These are phyloP conservation scores for Prorops nasuta DNA, from an alignment of 1,140 invertebrate species.

Conservation along the genomic window DNA sequence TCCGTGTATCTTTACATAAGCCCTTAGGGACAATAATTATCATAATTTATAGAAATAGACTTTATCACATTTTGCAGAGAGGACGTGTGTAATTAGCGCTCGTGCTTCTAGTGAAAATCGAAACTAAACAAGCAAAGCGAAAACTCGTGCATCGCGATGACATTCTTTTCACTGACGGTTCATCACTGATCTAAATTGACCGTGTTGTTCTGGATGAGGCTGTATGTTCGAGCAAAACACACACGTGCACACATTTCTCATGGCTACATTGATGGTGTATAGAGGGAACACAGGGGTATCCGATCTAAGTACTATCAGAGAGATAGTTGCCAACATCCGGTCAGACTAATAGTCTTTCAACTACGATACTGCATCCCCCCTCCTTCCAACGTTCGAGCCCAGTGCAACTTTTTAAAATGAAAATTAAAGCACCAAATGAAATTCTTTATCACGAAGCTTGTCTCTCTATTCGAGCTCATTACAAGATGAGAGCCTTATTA, in stretches of 20 bases:
- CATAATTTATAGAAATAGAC: neutral
- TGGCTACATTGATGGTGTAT: neutral
- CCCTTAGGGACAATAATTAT: neutral
- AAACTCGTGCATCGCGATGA: neutral
- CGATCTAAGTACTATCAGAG: constrained; percentile 17
- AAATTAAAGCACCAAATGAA: neutral
- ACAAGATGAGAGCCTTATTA: neutral
- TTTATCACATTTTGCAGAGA: neutral
- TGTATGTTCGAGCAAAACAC: neutral
- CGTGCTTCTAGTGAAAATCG: neutral
- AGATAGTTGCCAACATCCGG: constrained; percentile 36
- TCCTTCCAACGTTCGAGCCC: neutral
- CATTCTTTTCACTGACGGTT: constrained; percentile 1
- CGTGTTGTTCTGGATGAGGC: neutral
- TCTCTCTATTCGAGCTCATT: neutral
- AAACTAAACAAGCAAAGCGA: neutral
- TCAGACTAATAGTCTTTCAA: constrained; percentile 23
- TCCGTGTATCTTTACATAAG: no score
- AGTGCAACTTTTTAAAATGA: neutral
- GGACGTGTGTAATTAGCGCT: neutral
- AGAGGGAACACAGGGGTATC: neutral
- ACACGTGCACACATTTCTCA: neutral
- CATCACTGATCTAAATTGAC: constrained; percentile 4
- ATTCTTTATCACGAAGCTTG: neutral
- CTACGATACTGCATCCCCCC: constrained; percentile 7